Percentiles rank a stretch among this genome's conserved stretches.
phyloP scores from a whole-genome alignment of 2,888 invertebrate species.

The Lypha dubia region DNA sequence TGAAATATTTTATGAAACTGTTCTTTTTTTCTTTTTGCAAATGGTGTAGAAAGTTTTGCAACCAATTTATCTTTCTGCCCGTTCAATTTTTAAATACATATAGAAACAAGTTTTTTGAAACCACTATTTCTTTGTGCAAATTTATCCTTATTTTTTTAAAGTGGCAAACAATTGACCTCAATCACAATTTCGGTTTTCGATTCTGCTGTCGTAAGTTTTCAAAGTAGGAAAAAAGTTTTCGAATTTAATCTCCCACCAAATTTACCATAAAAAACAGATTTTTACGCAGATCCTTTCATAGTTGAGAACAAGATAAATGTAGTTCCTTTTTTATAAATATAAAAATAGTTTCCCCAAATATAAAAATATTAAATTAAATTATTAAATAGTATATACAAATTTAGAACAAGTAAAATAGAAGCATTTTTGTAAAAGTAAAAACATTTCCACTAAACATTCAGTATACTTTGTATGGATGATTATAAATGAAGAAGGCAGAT shows the following conservation, averaged over 20 bases:
- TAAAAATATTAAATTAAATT: neutral
- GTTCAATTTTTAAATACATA: no score
- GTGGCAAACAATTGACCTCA: neutral
- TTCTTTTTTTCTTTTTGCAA: no score
- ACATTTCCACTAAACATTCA: neutral
- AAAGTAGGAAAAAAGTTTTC: conserved; percentile 10
- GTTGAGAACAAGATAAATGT: conserved; percentile 2
- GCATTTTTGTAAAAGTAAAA: conserved; percentile 22
- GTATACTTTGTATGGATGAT: neutral
- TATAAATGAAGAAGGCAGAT: neutral
- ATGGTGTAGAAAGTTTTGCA: no score
- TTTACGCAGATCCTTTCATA: neutral
- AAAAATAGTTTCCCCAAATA: neutral
- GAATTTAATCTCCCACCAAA: conserved; percentile 52
- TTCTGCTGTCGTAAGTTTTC: neutral
- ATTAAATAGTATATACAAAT: no score
- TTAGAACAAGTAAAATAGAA: conserved; percentile 18
- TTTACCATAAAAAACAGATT: conserved; percentile 16
- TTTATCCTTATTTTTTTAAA: neutral
- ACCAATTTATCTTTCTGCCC: no score
- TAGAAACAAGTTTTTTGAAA: neutral
- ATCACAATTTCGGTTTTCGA: neutral
- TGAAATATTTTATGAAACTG: no score
- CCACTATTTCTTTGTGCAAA: no score
- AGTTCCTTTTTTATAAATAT: conserved; percentile 26